Conservation (phyloP, 2,888 invertebrate genomes). For the Sesia apiformis region DNA sequence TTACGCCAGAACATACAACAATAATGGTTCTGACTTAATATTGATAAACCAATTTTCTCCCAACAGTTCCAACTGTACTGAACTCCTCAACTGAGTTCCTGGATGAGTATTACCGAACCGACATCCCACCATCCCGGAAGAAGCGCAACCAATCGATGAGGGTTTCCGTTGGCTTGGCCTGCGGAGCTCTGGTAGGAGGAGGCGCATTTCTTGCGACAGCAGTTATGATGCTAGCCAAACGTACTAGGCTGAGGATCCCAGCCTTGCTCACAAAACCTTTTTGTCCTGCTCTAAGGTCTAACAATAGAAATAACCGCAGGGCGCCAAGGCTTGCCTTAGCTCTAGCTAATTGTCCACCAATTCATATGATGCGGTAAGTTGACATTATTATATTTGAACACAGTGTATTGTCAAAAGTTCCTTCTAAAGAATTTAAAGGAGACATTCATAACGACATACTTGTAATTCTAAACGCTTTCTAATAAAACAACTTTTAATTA, state of each 20-base stretch:
- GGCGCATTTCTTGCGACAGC: conserved; percentile 75
- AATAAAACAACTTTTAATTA: too few species aligned
- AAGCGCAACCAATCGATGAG: conserved; percentile 66
- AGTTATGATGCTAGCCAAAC: conserved; percentile 77
- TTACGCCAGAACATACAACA: too few species aligned
- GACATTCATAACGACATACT: too few species aligned
- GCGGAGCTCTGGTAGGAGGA: conserved; percentile 64
- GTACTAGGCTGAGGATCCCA: conserved; percentile 49
- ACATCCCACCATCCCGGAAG: conserved; percentile 52
- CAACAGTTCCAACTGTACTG: conserved; percentile 66
- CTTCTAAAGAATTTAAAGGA: too few species aligned
- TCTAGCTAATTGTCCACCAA: conserved; percentile 60
- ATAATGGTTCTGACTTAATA: too few species aligned
- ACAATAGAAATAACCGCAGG: conserved; percentile 56
- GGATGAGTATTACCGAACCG: conserved; percentile 76
- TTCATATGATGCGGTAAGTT: conserved; percentile 58
- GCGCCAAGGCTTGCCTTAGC: conserved; percentile 60
- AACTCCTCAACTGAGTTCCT: conserved; percentile 76
- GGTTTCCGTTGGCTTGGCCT: conserved; percentile 57
- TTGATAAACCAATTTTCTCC: too few species aligned
- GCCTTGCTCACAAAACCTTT: conserved; percentile 64
- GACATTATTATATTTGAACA: too few species aligned
- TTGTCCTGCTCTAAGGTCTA: conserved; percentile 53
- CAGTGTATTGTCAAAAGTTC: too few species aligned
- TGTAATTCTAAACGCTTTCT: too few species aligned